Conservation (phyloP, 2,113 vertebrate genomes). For the Mormyrus lacerda region DNA sequence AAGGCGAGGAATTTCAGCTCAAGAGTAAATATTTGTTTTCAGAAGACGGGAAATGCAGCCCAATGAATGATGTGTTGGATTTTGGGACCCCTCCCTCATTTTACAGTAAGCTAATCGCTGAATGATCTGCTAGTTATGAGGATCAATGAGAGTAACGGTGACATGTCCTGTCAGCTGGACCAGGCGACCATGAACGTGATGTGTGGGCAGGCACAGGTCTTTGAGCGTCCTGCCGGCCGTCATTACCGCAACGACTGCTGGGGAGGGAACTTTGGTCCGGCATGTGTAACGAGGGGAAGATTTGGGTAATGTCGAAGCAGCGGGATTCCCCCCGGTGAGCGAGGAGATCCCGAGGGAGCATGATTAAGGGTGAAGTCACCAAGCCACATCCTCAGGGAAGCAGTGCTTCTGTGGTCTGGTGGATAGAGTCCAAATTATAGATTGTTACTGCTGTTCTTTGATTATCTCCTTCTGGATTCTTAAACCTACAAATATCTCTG, state of each 20-base stretch:
- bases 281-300: not conserved
- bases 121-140: not conserved
- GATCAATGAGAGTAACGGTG: not conserved
- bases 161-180: not conserved
- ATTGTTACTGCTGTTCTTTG: not conserved
- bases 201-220: not conserved
- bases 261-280: not conserved
- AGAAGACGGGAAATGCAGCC: not conserved
- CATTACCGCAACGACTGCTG: not conserved
- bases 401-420: not conserved
- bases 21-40: not conserved
- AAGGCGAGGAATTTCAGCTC: not conserved
- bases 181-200: not conserved
- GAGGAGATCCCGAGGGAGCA: not conserved
- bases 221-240: not conserved
- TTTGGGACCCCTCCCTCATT: not conserved
- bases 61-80: not conserved
- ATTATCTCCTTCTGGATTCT: not conserved
- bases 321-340: not conserved
- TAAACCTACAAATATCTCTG: not conserved
- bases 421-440: not conserved
- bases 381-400: not conserved
- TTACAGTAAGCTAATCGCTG: not conserved
- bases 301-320: not conserved
- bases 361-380: not conserved